phyloP scores from a whole-genome alignment of 1,140 invertebrate genomes.

The Macrostomum lignano region DNA sequence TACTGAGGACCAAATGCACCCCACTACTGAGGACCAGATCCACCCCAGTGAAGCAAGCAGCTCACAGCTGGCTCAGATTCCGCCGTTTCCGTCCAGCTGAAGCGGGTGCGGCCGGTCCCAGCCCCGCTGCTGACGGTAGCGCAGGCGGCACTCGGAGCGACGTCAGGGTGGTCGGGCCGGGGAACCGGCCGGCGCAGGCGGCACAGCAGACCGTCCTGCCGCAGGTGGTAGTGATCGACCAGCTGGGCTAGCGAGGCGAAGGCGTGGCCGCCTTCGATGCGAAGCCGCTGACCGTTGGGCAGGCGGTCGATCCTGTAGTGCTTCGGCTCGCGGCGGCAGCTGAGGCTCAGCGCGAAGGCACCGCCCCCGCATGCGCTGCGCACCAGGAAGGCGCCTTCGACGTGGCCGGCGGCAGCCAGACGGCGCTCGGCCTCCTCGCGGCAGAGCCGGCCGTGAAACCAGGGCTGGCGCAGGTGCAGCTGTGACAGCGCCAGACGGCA shows the following conservation, averaged over 20 bases:
- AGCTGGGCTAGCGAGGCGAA: constrained; percentile 11
- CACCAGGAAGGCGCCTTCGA: constrained; percentile 8
- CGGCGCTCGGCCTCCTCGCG: not conserved
- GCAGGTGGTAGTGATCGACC: constrained; percentile 25
- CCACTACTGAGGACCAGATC: too few species aligned
- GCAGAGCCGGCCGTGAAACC: constrained; percentile 3
- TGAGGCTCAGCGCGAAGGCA: constrained; percentile 27
- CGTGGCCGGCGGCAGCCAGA: not conserved
- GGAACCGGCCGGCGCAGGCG: constrained; percentile 14
- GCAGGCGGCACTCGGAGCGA: too few species aligned
- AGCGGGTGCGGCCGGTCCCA: too few species aligned
- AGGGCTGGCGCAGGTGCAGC: constrained; percentile 3
- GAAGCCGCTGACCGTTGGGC: constrained; percentile 13
- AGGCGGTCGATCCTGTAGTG: constrained; percentile 28
- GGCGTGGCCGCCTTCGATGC: constrained; percentile 28
- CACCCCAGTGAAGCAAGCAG: too few species aligned
- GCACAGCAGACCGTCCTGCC: constrained; percentile 21
- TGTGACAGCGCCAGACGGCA: constrained; percentile 1
- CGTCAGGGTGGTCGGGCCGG: constrained; percentile 12
- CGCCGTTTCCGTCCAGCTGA: too few species aligned
- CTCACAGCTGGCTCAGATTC: too few species aligned
- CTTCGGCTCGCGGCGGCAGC: constrained; percentile 19
- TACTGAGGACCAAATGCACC: too few species aligned
- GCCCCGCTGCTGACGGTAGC: too few species aligned
- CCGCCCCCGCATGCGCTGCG: constrained; percentile 14